phyloP scores from a whole-genome alignment of 1,140 invertebrate genomes.

The Pissodes strobi region DNA sequence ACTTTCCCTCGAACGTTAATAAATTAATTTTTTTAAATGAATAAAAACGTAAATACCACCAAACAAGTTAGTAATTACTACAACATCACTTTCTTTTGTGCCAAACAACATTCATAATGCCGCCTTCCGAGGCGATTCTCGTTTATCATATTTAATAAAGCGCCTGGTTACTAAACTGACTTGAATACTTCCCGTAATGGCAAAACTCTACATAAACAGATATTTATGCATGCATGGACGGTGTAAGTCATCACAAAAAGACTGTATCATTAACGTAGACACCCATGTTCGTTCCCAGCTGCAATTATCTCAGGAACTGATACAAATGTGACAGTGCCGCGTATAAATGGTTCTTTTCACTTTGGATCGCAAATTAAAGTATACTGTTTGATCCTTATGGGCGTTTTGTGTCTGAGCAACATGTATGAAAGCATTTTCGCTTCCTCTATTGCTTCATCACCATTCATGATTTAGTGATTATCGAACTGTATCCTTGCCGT shows the following conservation, averaged over 20 bases:
- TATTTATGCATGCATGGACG: constrained; percentile 9
- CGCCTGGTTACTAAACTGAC: not conserved
- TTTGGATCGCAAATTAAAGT: too few species aligned
- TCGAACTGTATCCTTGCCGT: too few species aligned
- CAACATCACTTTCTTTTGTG: not conserved
- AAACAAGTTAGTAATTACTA: too few species aligned
- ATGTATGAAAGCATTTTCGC: too few species aligned
- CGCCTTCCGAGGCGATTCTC: not conserved
- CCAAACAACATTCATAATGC: not conserved
- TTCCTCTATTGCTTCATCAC: too few species aligned
- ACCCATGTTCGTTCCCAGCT: not conserved
- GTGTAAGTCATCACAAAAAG: constrained; percentile 20
- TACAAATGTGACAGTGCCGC: not conserved
- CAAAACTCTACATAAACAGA: constrained; percentile 14
- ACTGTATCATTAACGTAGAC: constrained; percentile 15
- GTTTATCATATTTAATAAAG: constrained; percentile 4
- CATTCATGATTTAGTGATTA: too few species aligned
- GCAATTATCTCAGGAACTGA: constrained; percentile 7
- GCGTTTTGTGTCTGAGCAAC: too few species aligned
- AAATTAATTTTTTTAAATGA: too few species aligned
- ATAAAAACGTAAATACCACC: too few species aligned
- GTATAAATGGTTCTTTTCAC: not conserved
- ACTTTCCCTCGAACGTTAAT: too few species aligned
- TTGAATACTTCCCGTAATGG: constrained; percentile 8
- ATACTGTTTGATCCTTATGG: too few species aligned